phyloP scores from a whole-genome alignment of 2,888 invertebrate species.

The Drosophila acutilabella region DNA sequence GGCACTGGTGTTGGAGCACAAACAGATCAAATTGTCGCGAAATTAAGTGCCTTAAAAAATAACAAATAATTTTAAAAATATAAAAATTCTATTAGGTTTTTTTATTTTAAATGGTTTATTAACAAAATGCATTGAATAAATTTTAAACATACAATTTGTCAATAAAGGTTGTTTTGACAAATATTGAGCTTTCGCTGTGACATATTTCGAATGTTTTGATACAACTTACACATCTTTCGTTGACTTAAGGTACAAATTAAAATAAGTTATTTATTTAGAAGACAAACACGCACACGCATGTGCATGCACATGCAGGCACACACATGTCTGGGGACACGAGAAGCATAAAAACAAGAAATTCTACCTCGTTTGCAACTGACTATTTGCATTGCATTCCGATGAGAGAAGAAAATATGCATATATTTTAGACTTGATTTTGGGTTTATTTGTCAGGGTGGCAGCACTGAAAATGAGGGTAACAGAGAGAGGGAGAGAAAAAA shows the following conservation, averaged over 20 bases:
- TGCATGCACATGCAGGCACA: conserved; percentile 2
- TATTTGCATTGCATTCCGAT: conserved; percentile 40
- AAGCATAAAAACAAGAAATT: conserved; percentile 22
- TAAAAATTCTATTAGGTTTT: too few species aligned
- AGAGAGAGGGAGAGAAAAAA: not conserved
- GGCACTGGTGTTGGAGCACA: too few species aligned
- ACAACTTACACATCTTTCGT: not conserved
- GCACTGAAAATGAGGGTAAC: not conserved
- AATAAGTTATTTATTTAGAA: conserved; percentile 49
- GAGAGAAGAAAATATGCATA: conserved; percentile 6
- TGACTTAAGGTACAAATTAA: conserved; percentile 40
- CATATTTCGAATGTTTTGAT: not conserved
- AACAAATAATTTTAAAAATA: too few species aligned
- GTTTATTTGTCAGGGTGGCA: not conserved
- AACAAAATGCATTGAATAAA: too few species aligned
- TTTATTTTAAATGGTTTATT: too few species aligned
- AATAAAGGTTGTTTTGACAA: too few species aligned
- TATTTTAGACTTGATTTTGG: conserved; percentile 4
- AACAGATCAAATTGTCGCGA: too few species aligned
- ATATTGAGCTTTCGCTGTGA: too few species aligned
- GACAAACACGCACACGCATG: not conserved
- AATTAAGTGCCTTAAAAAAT: too few species aligned
- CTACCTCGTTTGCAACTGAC: conserved; percentile 48
- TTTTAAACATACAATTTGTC: too few species aligned
- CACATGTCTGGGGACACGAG: not conserved